Base-by-base conservation (phyloP, 2,888 invertebrate genomes). In the Yponomeuta malinellus region DNA sequence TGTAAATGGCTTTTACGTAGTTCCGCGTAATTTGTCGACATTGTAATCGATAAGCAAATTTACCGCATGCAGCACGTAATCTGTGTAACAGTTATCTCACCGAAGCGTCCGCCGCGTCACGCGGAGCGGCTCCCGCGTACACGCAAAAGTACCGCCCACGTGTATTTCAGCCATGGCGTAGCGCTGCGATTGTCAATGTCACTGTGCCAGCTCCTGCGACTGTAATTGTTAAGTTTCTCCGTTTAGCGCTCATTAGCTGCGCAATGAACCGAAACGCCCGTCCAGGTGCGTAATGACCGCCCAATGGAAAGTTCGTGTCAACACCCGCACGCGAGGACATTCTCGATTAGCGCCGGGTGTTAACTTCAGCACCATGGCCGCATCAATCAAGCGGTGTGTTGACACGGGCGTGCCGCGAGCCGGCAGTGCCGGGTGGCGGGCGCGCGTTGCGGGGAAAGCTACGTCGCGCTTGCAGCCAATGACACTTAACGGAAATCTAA, bases 401-500 rank as follows among this genome's bases (percentile, higher is more conserved):
- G 75, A 80, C 78, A 81, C 52, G 52, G 52, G 80, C 77, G 78
- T 76, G 81, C 83, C 52, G 80, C 82, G 80, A 84, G 81, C 81
- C 48, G 75, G 74, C 77, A 75, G 73, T 75, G 76, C 73, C 52
- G 52, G 52, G 73, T 75, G 76, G 72, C 74, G 71, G 75, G 78
- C 79, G 81, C 79, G 48, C 71, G 72, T 31, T 29, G 65, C 74
- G 81, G 84, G 87, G 90, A 90, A 90, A 90, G 90, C 86, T 76
- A 79, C 79, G 82, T 83, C 86, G 86, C 86, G 85, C 85, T 79
- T 76, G 76, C 77, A 82, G 89, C 84, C 89, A 82, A 84, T 88
- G 88, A 89, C 90, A 81, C 77, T 77, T 84, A 79, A 80, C 88
- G 90, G 90, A 90, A 90, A 83, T 74, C 74, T 73, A 65, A 71